These are phyloP conservation scores for Phyllopteryx taeniolatus DNA, from an alignment of 2,113 vertebrate genomes.

Conservation along the genomic window DNA sequence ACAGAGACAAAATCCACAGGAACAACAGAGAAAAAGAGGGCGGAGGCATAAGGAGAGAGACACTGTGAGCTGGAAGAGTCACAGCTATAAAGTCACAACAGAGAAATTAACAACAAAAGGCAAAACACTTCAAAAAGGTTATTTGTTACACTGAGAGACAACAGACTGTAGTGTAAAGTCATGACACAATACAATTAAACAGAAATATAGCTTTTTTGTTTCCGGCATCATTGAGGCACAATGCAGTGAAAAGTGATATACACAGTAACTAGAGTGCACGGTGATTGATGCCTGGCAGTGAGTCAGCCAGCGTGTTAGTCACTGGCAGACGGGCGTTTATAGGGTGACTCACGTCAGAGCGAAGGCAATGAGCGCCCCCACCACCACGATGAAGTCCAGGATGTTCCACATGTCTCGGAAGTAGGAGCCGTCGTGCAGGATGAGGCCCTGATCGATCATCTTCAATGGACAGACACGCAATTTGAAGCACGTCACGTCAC, in stretches of 20 bases:
- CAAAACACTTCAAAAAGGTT: not conserved
- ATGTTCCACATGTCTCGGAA: conserved; percentile 99
- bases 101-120: conserved; percentile 56
- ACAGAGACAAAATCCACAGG: conserved; percentile 79
- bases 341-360: conserved; percentile 91
- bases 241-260: not conserved
- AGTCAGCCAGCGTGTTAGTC: conserved; percentile 61
- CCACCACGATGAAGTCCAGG: conserved; percentile 97
- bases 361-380: conserved; percentile 93
- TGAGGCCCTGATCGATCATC: conserved; percentile 99
- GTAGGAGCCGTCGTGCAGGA: conserved; percentile 93
- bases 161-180: conserved; percentile 13
- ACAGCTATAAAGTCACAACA: conserved; percentile 69
- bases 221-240: not conserved
- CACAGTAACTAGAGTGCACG: not conserved
- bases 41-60: conserved; percentile 67
- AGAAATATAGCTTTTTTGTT: not conserved
- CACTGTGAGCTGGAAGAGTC: conserved; percentile 54
- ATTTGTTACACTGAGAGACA: conserved; percentile 7
- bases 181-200: conserved; percentile 18
- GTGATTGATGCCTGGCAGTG: conserved; percentile 38
- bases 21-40: conserved; percentile 72
- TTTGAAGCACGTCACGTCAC: not conserved
- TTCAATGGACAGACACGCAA: conserved; percentile 43
- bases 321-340: conserved; percentile 32